Evolutionary conservation across 2,113 vertebrate species (phyloP).

Genomic region (Nerophis ophidion): DNA sequence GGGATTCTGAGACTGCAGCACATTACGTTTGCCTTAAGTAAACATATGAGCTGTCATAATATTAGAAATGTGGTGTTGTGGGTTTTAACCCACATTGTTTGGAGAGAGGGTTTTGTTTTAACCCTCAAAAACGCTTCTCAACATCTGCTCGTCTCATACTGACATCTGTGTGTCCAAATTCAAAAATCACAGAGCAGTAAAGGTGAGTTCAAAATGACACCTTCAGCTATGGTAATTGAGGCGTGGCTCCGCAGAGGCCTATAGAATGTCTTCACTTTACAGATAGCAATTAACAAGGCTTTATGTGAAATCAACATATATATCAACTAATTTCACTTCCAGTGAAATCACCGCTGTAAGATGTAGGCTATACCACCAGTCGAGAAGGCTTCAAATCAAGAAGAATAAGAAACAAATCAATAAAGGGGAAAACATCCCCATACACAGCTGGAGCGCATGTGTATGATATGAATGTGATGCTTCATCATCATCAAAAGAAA

Average conservation of each 20-base stretch:
- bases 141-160: slow-evolving; percentile 63
- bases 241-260: slow-evolving; percentile 46
- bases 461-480: slow-evolving; percentile 72
- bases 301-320: slow-evolving; percentile 22
- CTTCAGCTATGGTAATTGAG: slow-evolving; percentile 10
- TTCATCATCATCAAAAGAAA: slow-evolving; percentile 56
- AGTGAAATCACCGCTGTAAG: slow-evolving; percentile 49
- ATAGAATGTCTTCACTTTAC: slow-evolving; percentile 22
- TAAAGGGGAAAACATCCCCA: slow-evolving; percentile 56
- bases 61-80: slow-evolving; percentile 18
- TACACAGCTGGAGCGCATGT: slow-evolving; percentile 66
- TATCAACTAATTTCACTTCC: slow-evolving; percentile 15
- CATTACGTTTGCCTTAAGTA: slow-evolving; percentile 54
- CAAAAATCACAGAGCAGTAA: slow-evolving; percentile 4
- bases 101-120: slow-evolving; percentile 4
- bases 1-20: slow-evolving; percentile 45
- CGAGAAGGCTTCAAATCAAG: slow-evolving; percentile 51
- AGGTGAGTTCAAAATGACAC: neutral
- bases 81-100: slow-evolving; percentile 14
- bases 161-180: slow-evolving; percentile 23
- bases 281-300: slow-evolving; percentile 32
- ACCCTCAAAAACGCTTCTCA: slow-evolving; percentile 48
- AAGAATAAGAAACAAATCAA: slow-evolving; percentile 45
- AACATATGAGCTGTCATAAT: slow-evolving; percentile 46
- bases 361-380: slow-evolving; percentile 71